phyloP scores from a whole-genome alignment of 2,113 vertebrate species.

The Oceanites oceanicus region DNA sequence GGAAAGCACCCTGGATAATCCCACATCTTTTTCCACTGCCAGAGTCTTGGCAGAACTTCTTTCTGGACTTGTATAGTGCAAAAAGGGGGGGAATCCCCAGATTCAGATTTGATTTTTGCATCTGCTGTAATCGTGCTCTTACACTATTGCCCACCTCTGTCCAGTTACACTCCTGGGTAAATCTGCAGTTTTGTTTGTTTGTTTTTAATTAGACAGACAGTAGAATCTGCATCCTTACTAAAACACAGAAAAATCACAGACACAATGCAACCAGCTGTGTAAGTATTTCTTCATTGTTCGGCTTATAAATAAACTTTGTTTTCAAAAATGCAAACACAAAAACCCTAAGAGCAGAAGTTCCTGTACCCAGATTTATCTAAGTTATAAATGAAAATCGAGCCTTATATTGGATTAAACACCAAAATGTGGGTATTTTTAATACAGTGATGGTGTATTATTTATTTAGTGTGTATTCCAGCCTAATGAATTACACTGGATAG shows the following conservation, averaged over 20 bases:
- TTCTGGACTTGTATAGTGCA: not conserved
- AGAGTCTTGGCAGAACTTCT: not conserved
- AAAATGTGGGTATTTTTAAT: not conserved
- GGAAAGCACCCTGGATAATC: not conserved
- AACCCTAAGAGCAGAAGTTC: not conserved
- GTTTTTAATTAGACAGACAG: slow-evolving; percentile 58
- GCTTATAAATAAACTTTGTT: not conserved
- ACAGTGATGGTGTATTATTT: not conserved
- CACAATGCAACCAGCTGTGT: slow-evolving; percentile 41
- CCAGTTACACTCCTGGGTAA: slow-evolving; percentile 18
- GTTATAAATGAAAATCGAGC: not conserved
- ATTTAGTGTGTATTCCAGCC: not conserved
- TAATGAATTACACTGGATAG: not conserved
- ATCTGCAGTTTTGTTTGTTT: slow-evolving; percentile 50
- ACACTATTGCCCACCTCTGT: not conserved
- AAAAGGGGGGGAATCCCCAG: not conserved
- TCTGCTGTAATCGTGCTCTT: not conserved
- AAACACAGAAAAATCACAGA: slow-evolving; percentile 58
- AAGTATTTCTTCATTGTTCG: slow-evolving; percentile 57
- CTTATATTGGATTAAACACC: not conserved
- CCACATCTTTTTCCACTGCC: not conserved
- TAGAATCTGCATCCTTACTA: slow-evolving; percentile 57
- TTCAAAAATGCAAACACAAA: not conserved
- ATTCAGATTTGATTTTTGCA: slow-evolving; percentile 14
- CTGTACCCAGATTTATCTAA: not conserved